These are phyloP conservation scores for Procambarus virginalis DNA, from an alignment of 1,140 invertebrate species.

Conservation along the genomic window DNA sequence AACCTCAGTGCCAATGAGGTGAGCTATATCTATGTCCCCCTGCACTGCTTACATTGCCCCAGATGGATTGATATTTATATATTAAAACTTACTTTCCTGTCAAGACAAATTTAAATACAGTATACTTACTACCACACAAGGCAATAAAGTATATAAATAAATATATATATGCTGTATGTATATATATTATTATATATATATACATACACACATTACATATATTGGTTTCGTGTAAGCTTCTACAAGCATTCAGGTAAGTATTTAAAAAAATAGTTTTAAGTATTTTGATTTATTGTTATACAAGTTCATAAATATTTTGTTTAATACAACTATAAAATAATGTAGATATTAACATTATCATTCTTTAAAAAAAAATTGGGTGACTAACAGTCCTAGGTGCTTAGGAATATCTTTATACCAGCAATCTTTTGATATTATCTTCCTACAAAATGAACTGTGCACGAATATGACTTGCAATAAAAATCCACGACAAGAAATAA, in stretches of 20 bases:
- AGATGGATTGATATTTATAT: background rate
- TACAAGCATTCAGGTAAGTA: background rate
- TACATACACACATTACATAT: background rate
- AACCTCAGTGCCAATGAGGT: conserved; percentile 35
- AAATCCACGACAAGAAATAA: background rate
- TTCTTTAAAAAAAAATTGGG: background rate
- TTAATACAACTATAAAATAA: background rate
- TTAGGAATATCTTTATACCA: background rate
- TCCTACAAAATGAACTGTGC: background rate
- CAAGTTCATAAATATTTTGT: background rate
- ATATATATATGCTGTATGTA: too few species aligned
- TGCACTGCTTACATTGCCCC: conserved; percentile 47
- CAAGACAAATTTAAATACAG: too few species aligned
- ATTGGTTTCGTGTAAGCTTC: background rate
- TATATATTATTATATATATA: too few species aligned
- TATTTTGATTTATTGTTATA: conserved; percentile 13
- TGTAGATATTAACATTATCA: background rate
- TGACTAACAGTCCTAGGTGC: conserved; percentile 7
- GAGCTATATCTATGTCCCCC: conserved; percentile 51
- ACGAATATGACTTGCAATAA: background rate
- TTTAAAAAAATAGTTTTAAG: conserved; percentile 4
- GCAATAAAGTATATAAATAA: too few species aligned
- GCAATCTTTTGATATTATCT: background rate
- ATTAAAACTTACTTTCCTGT: too few species aligned
- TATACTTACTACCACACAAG: background rate